Evolutionary conservation across 2,797 vertebrate genomes (phyloP).

Genomic region (Limosa lapponica): DNA sequence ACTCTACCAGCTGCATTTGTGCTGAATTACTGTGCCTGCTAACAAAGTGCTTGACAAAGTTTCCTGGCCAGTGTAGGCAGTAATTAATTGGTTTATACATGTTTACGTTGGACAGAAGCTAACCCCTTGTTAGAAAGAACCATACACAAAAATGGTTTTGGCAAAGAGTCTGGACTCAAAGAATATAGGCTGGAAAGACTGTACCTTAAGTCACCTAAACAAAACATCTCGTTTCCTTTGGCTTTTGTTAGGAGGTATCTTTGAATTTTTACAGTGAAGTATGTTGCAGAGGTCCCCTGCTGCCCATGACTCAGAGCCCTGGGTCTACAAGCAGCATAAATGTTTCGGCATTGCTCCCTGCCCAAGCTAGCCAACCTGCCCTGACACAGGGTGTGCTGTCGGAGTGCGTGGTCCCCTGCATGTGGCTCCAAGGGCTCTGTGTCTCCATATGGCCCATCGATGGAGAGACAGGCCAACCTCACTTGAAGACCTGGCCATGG

Average conservation of each 20-base stretch:
- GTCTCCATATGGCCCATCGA: rapidly evolving
- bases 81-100: neutral
- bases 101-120: neutral
- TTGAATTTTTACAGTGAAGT: neutral
- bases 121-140: neutral
- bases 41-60: neutral
- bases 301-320: neutral
- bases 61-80: neutral
- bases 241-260: neutral
- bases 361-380: neutral
- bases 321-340: neutral
- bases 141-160: neutral
- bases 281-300: neutral
- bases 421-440: neutral
- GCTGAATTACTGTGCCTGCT: neutral
- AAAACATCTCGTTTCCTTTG: neutral
- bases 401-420: rapidly evolving
- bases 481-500: too few species aligned
- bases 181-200: neutral
- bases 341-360: rapidly evolving
- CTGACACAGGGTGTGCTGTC: rapidly evolving
- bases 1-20: neutral
- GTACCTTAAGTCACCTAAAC: neutral
- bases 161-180: neutral
- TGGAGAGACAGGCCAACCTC: neutral